phyloP scores from a whole-genome alignment of 2,113 vertebrate species.

The Eubucco bourcierii region DNA sequence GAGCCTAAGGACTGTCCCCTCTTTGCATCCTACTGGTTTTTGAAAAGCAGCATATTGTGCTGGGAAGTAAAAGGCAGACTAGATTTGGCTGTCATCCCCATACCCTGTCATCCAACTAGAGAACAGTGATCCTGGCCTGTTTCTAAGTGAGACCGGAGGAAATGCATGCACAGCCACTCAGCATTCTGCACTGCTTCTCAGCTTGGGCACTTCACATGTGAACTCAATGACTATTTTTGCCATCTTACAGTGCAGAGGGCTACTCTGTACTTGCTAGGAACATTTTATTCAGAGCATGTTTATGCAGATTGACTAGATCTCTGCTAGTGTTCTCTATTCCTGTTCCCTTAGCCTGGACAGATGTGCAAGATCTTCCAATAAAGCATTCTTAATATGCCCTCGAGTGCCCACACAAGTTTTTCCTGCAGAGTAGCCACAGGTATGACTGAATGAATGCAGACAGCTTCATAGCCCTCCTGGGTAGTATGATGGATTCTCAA shows the following conservation, averaged over 20 bases:
- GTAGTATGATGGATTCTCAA: neutral
- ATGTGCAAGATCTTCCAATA: neutral
- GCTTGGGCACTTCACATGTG: fast-evolving
- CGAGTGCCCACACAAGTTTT: neutral
- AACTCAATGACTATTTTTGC: neutral
- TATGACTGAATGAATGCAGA: neutral
- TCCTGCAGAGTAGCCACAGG: neutral
- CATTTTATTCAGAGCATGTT: neutral
- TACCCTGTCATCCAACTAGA: neutral
- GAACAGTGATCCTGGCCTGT: fast-evolving
- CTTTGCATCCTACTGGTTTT: neutral
- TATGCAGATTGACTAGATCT: too few relatives aligned
- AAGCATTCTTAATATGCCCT: neutral
- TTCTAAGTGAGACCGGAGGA: neutral
- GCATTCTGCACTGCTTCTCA: neutral
- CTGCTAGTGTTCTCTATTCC: fast-evolving
- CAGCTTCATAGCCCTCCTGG: neutral
- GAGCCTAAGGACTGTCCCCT: neutral
- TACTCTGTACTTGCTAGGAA: neutral
- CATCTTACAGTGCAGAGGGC: too few relatives aligned
- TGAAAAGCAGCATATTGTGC: neutral
- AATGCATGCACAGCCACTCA: neutral
- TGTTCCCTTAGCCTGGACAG: neutral
- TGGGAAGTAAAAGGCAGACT: neutral
- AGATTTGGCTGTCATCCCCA: neutral